phyloP scores from a whole-genome alignment of 1,140 invertebrate genomes.

The Saxidomus purpurata region DNA sequence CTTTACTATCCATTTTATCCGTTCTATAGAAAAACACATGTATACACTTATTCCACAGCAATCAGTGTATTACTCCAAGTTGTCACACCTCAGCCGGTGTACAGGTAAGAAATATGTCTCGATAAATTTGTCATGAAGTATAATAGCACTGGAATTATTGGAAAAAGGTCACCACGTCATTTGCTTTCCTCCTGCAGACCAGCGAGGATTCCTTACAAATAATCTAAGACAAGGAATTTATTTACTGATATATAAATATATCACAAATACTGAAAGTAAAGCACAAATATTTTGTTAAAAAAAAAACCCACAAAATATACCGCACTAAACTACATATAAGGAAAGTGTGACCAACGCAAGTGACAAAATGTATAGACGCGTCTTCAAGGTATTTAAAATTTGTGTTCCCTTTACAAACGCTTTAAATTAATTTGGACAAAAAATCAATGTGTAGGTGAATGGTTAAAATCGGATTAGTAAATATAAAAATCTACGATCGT shows the following conservation, averaged over 20 bases:
- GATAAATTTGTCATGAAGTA: not conserved
- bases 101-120: constrained; percentile 19
- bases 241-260: no score
- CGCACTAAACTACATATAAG: no score
- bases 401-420: no score
- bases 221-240: no score
- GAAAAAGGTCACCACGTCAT: not conserved
- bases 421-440: no score
- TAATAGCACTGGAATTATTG: constrained; percentile 1
- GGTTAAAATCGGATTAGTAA: not conserved
- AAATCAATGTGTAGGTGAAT: not conserved
- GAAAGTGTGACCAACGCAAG: no score
- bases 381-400: no score
- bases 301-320: no score
- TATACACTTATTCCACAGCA: constrained; percentile 19
- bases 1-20: constrained; percentile 16
- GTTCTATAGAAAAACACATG: not conserved
- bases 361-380: no score
- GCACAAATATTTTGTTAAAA: no score
- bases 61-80: not conserved
- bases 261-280: no score
- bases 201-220: not conserved
- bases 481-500: not conserved
- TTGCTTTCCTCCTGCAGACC: not conserved
- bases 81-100: constrained; percentile 42